A percentile compares a stretch with the other conserved stretches of the same genome.
Conservation (phyloP, 2,888 invertebrate species). For the Brenthis hecate region DNA sequence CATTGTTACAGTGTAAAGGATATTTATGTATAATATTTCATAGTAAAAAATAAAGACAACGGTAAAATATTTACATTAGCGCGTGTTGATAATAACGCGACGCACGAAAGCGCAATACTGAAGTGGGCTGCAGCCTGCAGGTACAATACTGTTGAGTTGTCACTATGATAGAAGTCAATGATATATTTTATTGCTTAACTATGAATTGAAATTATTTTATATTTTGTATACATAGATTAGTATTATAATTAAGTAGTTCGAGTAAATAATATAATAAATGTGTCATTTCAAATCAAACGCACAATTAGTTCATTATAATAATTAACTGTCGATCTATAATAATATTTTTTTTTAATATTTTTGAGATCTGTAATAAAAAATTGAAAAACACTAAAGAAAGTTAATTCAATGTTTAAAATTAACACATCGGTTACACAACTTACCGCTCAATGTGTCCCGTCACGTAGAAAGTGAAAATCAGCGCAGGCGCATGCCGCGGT, state of each 20-base stretch:
- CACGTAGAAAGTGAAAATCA: constrained; percentile 75
- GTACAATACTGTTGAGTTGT: background rate
- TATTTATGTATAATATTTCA: background rate
- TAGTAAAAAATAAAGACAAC: background rate
- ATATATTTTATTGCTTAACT: background rate
- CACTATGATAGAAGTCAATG: background rate
- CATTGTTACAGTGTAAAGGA: background rate
- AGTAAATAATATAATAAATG: too few relatives aligned
- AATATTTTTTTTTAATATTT: background rate
- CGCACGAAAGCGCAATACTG: constrained; percentile 1
- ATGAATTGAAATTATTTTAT: too few relatives aligned
- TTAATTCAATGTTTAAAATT: constrained; percentile 30
- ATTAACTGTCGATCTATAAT: too few relatives aligned
- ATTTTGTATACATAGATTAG: too few relatives aligned
- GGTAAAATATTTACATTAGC: background rate
- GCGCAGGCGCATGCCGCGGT: constrained; percentile 64
- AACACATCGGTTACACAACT: constrained; percentile 53
- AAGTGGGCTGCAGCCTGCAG: background rate
- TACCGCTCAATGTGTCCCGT: constrained; percentile 67
- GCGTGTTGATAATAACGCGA: background rate
- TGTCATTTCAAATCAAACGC: too few relatives aligned
- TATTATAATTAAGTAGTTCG: too few relatives aligned
- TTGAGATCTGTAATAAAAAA: background rate
- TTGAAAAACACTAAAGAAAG: background rate
- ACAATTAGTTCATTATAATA: too few relatives aligned